Percentiles rank a stretch among this genome's conserved stretches.
These are phyloP conservation scores for Rhinoderma darwinii DNA, from an alignment of 2,113 vertebrate genomes.

Conservation along the genomic window DNA sequence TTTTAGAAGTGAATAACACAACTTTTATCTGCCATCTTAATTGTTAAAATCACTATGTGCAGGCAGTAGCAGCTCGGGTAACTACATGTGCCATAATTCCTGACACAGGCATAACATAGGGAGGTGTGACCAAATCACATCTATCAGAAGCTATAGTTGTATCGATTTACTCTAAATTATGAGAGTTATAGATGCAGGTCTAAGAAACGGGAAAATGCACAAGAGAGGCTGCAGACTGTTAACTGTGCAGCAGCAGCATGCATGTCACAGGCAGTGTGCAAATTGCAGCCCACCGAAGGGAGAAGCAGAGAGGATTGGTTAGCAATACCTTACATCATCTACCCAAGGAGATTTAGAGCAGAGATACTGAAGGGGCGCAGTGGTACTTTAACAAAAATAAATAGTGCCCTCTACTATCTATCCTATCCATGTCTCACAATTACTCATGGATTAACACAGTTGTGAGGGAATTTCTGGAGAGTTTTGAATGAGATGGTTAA, in stretches of 20 bases:
- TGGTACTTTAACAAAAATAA: no score
- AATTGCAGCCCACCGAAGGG: not conserved
- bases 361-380: no score
- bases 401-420: no score
- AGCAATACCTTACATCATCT: not conserved
- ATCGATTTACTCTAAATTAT: not conserved
- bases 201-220: no score
- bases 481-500: no score
- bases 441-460: no score
- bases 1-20: not conserved
- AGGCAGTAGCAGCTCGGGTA: not conserved
- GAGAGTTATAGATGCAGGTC: not conserved
- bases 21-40: not conserved
- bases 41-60: not conserved
- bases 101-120: no score
- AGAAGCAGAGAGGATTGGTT: not conserved
- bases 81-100: no score
- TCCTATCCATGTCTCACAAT: no score
- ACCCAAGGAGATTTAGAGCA: no score
- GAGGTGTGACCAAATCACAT: not conserved
- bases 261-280: not conserved
- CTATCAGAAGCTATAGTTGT: not conserved
- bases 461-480: no score
- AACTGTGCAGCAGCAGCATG: no score
- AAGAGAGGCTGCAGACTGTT: not conserved